A percentile compares a stretch with the other conserved stretches of the same genome.
Evolutionary conservation across 2,797 vertebrate species (phyloP).

Genomic region (Rhabdomys pumilio): DNA sequence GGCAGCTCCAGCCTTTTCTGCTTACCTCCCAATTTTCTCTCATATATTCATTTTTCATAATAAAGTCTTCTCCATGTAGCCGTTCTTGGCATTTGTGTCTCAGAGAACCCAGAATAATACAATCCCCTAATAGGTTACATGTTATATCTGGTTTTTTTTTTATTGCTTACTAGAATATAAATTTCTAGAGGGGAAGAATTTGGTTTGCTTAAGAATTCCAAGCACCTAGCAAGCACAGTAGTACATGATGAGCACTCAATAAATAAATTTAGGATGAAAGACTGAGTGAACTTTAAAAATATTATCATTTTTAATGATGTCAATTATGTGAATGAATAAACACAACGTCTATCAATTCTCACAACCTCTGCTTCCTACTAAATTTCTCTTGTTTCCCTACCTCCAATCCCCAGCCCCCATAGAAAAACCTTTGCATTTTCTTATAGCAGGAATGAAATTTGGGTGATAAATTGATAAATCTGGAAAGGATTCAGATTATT

Average conservation of each 20-base stretch:
- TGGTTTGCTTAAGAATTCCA: neutral
- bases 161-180: neutral
- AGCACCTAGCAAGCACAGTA: neutral
- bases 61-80: neutral
- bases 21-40: neutral
- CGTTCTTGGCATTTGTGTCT: slow-evolving; percentile 13
- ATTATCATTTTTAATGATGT: slow-evolving; percentile 1
- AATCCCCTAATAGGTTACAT: neutral
- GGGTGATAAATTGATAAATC: slow-evolving; percentile 36
- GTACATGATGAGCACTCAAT: neutral
- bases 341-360: neutral
- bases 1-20: neutral
- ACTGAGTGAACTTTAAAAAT: slow-evolving; percentile 20
- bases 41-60: neutral
- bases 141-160: slow-evolving; percentile 13
- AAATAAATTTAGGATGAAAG: slow-evolving; percentile 9
- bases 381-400: neutral
- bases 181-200: slow-evolving; percentile 10
- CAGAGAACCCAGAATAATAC: neutral
- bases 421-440: slow-evolving; percentile 20
- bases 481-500: slow-evolving; percentile 68
- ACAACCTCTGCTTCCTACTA: neutral
- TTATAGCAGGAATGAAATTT: slow-evolving; percentile 69
- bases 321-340: neutral
- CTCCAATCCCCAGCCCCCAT: neutral